phyloP scores from a whole-genome alignment of 2,113 vertebrate species.

The Apaloderma vittatum region DNA sequence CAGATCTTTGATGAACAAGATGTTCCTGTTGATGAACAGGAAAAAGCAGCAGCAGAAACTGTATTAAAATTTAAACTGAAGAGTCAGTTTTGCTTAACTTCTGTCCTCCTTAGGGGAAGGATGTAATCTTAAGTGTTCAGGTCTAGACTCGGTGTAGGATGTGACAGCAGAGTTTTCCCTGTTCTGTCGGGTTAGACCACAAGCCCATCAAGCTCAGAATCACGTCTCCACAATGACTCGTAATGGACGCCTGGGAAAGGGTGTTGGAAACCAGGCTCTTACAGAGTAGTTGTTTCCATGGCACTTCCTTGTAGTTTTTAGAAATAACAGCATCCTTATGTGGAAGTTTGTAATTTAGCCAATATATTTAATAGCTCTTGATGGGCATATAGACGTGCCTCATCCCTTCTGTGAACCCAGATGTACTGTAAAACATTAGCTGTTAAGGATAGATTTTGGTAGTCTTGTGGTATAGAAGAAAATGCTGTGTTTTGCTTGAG shows the following conservation, averaged over 20 bases:
- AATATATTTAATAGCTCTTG: not conserved
- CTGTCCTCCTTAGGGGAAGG: not conserved
- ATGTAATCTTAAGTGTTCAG: not conserved
- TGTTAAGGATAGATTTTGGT: not conserved
- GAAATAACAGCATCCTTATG: not conserved
- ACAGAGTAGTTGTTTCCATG: not conserved
- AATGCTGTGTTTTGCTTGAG: not conserved
- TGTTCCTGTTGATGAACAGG: not conserved
- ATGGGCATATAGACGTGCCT: not conserved
- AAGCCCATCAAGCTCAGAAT: not conserved
- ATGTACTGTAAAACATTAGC: not conserved
- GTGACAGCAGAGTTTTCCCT: not conserved
- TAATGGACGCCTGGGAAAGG: not conserved
- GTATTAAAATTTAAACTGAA: not conserved
- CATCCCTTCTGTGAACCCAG: not conserved
- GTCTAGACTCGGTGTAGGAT: not conserved
- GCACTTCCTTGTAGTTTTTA: not conserved
- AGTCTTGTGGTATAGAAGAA: not conserved
- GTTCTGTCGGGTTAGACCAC: not conserved
- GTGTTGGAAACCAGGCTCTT: not conserved
- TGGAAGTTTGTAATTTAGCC: not conserved
- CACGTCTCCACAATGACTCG: accelerated
- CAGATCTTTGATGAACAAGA: not conserved
- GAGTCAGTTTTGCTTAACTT: not conserved
- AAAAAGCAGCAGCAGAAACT: not conserved